Percentiles rank a stretch among this genome's conserved stretches.
phyloP scores from a whole-genome alignment of 2,113 vertebrate genomes.

The Anhinga anhinga region DNA sequence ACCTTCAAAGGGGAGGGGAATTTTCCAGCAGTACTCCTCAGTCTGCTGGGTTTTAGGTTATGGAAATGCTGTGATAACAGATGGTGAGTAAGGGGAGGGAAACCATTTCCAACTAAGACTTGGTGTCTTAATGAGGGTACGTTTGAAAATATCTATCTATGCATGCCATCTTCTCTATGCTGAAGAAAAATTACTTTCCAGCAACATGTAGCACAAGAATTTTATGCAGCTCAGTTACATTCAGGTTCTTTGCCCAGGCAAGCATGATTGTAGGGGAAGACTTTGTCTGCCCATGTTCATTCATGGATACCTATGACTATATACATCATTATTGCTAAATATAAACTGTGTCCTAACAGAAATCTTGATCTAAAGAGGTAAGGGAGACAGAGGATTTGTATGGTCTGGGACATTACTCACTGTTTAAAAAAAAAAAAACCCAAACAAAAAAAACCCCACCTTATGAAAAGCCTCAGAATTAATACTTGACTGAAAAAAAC shows the following conservation, averaged over 20 bases:
- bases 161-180: not conserved
- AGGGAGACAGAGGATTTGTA: conserved; percentile 37
- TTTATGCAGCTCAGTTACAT: not conserved
- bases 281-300: conserved; percentile 13
- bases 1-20: not conserved
- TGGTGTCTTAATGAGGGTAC: not conserved
- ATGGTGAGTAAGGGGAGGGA: not conserved
- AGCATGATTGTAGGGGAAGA: conserved; percentile 16
- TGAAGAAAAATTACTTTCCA: not conserved
- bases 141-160: conserved; percentile 2
- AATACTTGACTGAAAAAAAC: not conserved
- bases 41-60: not conserved
- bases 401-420: conserved; percentile 27
- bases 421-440: not conserved
- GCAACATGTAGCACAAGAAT: conserved; percentile 5
- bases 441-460: too few relatives aligned
- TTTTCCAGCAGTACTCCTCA: not conserved
- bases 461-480: not conserved
- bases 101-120: not conserved
- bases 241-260: conserved; percentile 35
- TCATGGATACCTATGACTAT: conserved; percentile 23
- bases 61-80: not conserved
- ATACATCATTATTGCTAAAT: conserved; percentile 19
- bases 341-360: conserved; percentile 56
- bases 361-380: conserved; percentile 56